These are phyloP conservation scores for Phoxinus phoxinus DNA, from an alignment of 2,113 vertebrate genomes.

Conservation along the genomic window DNA sequence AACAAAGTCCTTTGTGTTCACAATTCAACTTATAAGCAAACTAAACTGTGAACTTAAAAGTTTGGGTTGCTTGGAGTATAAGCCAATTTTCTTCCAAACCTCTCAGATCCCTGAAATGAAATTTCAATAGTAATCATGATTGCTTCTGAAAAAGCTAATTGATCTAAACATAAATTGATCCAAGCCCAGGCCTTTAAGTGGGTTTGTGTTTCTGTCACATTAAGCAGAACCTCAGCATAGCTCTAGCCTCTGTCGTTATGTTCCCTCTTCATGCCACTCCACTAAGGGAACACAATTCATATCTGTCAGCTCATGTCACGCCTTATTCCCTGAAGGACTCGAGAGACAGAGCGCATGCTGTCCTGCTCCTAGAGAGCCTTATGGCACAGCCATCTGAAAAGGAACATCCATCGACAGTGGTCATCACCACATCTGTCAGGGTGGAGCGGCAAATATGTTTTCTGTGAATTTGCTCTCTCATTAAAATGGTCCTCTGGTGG, in stretches of 20 bases:
- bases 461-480: not conserved
- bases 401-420: conserved; percentile 19
- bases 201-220: conserved; percentile 30
- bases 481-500: not conserved
- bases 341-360: not conserved
- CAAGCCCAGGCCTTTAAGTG: not conserved
- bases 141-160: not conserved
- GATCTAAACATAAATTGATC: not conserved
- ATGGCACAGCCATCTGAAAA: conserved; percentile 4
- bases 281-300: conserved; percentile 44
- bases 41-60: not conserved
- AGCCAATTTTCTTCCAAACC: not conserved
- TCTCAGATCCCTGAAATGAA: not conserved
- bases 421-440: conserved; percentile 24
- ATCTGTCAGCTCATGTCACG: conserved; percentile 41
- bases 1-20: not conserved
- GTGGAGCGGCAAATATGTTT: not conserved
- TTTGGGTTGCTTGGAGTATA: not conserved
- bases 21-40: not conserved
- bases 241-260: conserved; percentile 13
- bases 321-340: conserved; percentile 21
- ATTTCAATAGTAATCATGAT: not conserved
- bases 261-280: conserved; percentile 20
- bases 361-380: conserved; percentile 24
- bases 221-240: not conserved